Evolutionary conservation across 2,113 vertebrate species (phyloP).

Genomic region (Mesocricetus auratus): DNA sequence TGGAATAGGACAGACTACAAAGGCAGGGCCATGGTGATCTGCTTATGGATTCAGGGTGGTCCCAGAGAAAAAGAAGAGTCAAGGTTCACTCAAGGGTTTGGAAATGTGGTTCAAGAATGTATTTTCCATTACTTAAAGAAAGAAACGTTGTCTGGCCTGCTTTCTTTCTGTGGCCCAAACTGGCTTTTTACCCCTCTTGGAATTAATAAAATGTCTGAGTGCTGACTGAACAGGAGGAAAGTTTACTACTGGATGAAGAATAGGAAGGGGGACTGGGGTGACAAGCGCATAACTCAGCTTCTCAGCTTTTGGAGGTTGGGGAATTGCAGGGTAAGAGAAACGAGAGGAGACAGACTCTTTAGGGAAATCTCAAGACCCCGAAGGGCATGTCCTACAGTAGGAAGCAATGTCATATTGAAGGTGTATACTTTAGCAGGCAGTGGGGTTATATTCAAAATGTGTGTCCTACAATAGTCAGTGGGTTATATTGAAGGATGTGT

Average conservation of each 20-base stretch:
- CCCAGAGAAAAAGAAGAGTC: not conserved
- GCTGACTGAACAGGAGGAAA: not conserved
- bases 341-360: not conserved
- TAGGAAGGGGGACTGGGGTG: not conserved
- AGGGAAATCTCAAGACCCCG: not conserved
- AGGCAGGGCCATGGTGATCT: not conserved
- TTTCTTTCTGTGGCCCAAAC: not conserved
- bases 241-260: not conserved
- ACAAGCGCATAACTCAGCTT: not conserved
- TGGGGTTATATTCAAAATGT: not conserved
- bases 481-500: not conserved
- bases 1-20: not conserved
- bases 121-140: not conserved
- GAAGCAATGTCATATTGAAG: not conserved
- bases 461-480: not conserved
- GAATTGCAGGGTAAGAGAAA: not conserved
- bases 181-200: not conserved
- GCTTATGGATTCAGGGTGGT: not conserved
- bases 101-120: not conserved
- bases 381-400: not conserved
- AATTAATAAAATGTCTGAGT: not conserved
- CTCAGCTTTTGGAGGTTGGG: not conserved
- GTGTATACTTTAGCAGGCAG: not conserved
- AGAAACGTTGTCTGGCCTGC: not conserved
- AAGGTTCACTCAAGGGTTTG: not conserved